These are phyloP conservation scores for Magallana ariakensis DNA, from an alignment of 1,140 invertebrate genomes.

Conservation along the genomic window DNA sequence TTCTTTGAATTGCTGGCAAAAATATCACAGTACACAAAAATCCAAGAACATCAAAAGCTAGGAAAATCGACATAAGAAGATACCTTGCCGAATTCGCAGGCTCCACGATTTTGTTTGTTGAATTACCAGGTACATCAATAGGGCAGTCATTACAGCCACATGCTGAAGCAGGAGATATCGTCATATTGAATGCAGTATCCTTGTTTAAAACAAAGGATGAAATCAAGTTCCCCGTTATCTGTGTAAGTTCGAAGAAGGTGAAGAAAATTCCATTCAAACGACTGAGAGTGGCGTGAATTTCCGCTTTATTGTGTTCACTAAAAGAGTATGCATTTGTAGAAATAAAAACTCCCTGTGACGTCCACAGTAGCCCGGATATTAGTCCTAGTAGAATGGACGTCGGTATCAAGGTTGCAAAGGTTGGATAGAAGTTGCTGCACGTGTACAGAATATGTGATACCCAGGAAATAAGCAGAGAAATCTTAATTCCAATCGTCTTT, in stretches of 20 bases:
- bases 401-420: conserved; percentile 64
- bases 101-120: conserved; percentile 51
- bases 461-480: conserved; percentile 60
- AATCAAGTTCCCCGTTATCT: conserved; percentile 61
- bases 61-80: conserved; percentile 66
- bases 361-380: conserved; percentile 64
- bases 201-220: conserved; percentile 53
- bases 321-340: conserved; percentile 52
- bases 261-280: conserved; percentile 66
- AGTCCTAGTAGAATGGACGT: conserved; percentile 62
- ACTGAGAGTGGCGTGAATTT: conserved; percentile 46
- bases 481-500: conserved; percentile 62
- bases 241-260: conserved; percentile 59
- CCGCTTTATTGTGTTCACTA: background rate
- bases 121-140: background rate
- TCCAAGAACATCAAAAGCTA: conserved; percentile 66
- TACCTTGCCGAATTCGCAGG: conserved; percentile 64
- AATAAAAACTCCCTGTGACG: conserved; percentile 52
- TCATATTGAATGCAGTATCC: background rate
- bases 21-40: conserved; percentile 63
- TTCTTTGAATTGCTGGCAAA: conserved; percentile 59
- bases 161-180: background rate
- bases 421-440: conserved; percentile 78
- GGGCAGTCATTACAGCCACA: conserved; percentile 55
- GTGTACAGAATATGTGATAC: conserved; percentile 63